Conservation (phyloP, 2,797 vertebrate species). For the Balearica regulorum region DNA sequence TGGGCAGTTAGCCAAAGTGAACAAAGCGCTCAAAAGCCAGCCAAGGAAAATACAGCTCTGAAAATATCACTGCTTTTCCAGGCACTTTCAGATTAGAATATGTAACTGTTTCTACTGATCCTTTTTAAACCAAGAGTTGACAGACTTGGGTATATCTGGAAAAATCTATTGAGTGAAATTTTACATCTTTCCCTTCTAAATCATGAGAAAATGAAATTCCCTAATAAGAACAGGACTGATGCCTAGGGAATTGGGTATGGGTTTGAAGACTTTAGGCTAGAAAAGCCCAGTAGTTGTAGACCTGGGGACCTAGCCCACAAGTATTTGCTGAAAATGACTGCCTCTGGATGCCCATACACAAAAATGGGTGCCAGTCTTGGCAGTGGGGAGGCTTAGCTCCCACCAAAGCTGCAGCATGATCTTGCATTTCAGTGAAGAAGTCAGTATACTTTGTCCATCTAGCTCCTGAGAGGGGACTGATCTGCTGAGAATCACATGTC, state of each 20-base stretch:
- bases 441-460: not conserved
- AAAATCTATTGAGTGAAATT: not conserved
- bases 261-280: not conserved
- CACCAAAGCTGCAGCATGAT: not conserved
- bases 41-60: conserved; percentile 41
- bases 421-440: not conserved
- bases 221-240: not conserved
- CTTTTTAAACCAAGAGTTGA: not conserved
- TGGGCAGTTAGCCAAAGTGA: conserved; percentile 22
- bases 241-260: not conserved
- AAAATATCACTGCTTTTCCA: not conserved
- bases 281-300: not conserved
- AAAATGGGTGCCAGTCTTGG: not conserved
- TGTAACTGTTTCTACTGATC: not conserved
- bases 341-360: not conserved
- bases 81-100: not conserved
- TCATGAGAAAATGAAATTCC: not conserved
- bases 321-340: not conserved
- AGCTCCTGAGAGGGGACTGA: not conserved
- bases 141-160: not conserved
- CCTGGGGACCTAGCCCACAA: not conserved
- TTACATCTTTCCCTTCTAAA: not conserved
- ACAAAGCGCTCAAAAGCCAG: not conserved
- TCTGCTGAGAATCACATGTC: not conserved
- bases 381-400: not conserved